Evolutionary conservation across 2,888 invertebrate genomes (phyloP).

Genomic region (Bellardia pandia): DNA sequence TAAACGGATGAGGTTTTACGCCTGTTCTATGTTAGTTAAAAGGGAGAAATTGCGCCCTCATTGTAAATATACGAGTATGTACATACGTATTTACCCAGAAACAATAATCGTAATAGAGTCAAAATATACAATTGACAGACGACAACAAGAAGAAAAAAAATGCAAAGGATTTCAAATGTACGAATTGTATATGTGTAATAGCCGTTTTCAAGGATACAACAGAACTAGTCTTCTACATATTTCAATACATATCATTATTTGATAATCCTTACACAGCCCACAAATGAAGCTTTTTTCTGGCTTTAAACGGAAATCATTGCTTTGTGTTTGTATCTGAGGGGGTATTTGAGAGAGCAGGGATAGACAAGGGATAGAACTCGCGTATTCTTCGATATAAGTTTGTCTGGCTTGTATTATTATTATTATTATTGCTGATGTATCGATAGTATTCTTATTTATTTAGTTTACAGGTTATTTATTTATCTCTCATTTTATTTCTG

Average conservation of each 20-base stretch:
- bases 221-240: neutral
- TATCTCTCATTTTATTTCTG: slow-evolving; percentile 19
- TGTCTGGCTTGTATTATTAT: slow-evolving; percentile 2
- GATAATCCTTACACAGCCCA: slow-evolving; percentile 62
- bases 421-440: slow-evolving; percentile 41
- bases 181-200: slow-evolving; percentile 13
- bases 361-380: neutral
- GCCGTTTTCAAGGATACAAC: neutral
- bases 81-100: slow-evolving; percentile 53
- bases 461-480: slow-evolving; percentile 61
- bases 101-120: slow-evolving; percentile 69
- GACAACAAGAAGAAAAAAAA: slow-evolving; percentile 25
- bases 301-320: slow-evolving; percentile 33
- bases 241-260: slow-evolving; percentile 56
- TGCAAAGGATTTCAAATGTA: slow-evolving; percentile 11
- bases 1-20: slow-evolving; percentile 70
- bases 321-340: neutral
- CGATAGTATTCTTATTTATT: slow-evolving; percentile 59
- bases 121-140: slow-evolving; percentile 63
- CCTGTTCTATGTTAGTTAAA: slow-evolving; percentile 43
- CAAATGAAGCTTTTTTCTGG: slow-evolving; percentile 17
- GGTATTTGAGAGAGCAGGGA: neutral
- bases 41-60: slow-evolving; percentile 42
- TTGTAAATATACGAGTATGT: neutral
- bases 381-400: slow-evolving; percentile 5